Evolutionary conservation across 1,140 invertebrate genomes (phyloP), one percentile per base, ranked within the genome.

Genomic region (Pararge aegeria): DNA sequence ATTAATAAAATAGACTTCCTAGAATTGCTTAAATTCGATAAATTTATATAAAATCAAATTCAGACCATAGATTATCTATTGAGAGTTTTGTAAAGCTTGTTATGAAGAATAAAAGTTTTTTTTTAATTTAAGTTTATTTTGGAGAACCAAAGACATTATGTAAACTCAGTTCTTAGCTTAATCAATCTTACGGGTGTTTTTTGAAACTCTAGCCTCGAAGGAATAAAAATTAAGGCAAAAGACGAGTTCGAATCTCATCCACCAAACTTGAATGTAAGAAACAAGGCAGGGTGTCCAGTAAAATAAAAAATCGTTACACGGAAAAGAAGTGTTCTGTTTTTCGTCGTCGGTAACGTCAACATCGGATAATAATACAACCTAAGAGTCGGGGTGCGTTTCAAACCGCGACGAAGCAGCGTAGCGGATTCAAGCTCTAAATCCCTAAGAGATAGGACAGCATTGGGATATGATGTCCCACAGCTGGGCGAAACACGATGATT

Each of bases 131-230:
- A 10, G n/a, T 12, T 34, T 34, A 12, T 34, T 34, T 34, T 34
- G 30, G 30, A 34, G 29, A 34, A 34, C 30, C 2, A 34, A 55
- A 37, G 48, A 58, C 4, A 30, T 1, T 20, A 34, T 34, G 30
- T 34, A 34, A 34, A 16, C 13, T 16, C 13, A 42, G 13, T 24
- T 40, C 12, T 9, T 24, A 24, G 44, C 55, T 13, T 34, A 24
- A 55, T 49, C 53, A 67, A 53, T 58, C 29, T 67, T 63, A 63
- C 42, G 55, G 60, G 55, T 57, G 38, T 12, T 16, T 1, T 42
- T 13, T 42, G 19, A 44, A 1, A 19, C 7, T 44, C 13, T 6
- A n/a, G n/a, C n/a, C n/a, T n/a, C n/a, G n/a, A n/a, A n/a, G n/a
- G 16, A 44, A 19, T 46, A 24, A 24, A 24, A 2, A 2, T 7